Evolutionary conservation across 2,113 vertebrate genomes (phyloP), one percentile per base, ranked within the genome.

Genomic region (Sturnus vulgaris): DNA sequence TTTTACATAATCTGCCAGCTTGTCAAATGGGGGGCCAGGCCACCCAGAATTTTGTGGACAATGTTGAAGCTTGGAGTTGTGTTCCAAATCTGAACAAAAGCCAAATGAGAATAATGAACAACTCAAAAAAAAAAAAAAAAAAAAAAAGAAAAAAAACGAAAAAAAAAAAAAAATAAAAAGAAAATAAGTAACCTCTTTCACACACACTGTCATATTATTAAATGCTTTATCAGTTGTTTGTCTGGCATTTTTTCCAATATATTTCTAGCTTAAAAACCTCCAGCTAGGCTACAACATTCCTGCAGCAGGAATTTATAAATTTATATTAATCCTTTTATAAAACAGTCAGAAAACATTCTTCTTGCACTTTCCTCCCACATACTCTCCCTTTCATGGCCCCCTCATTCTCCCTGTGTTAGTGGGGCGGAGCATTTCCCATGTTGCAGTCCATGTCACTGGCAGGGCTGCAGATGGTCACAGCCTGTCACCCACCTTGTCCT

Each of bases 51-150:
- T 88, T 65, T 69, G 39, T 49, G 63, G 81, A 64, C 46, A 55
- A 70, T 2, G 5, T 5, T 55, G 11, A 93, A 86, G 46, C 40
- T 84, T 78, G 47, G 49, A 81, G 35, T 28, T 81, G 28, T 75
- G 49, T 46, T 93, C 24, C 53, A 86, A 91, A 93, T 31, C n/a
- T 21, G 35, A 96, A 73, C 18, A 33, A 71, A 76, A 94, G 69
- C 53, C 57, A 82, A 84, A 72, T 35, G 7, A 90, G 40, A 73
- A 73, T 27, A 27, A 76, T 19, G 20, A 78, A 40, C 31, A 25
- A 42, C 25, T 27, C 1, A 3, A 46, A 55, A 35, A 60, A 19
- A 56, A 24, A 13, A 49, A 53, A 35, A 18, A 5, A 28, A 30
- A 13, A 30, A 40, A 40, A 40, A 40, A 40, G 39, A 12, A 12